Conservation (phyloP, 2,888 invertebrate genomes). For the Biston stratarius region DNA sequence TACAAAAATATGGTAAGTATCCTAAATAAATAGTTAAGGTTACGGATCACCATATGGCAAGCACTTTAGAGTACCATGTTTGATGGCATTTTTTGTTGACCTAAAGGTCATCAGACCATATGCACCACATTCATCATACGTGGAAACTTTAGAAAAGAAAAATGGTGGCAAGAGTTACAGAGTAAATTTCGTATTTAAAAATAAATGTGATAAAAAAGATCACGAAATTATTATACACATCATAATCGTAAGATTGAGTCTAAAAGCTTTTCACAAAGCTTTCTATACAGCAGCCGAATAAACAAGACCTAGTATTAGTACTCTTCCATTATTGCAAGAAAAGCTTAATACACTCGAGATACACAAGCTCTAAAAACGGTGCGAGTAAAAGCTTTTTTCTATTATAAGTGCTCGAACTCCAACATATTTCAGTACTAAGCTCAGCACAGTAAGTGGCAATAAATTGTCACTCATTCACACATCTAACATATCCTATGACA, state of each 20-base stretch:
- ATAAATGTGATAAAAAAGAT: background rate
- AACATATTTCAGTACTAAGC: conserved; percentile 5
- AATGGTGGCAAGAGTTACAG: too few relatives aligned
- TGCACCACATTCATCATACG: too few relatives aligned
- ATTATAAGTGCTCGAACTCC: conserved; percentile 1
- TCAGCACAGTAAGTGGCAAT: conserved; percentile 1
- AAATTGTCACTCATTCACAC: conserved; percentile 17
- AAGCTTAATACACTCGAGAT: conserved; percentile 8
- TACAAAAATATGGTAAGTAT: too few relatives aligned
- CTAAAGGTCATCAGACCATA: too few relatives aligned
- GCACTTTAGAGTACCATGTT: too few relatives aligned
- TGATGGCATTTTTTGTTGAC: too few relatives aligned
- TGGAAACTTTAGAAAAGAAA: too few relatives aligned
- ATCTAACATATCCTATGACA: background rate
- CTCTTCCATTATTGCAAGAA: conserved; percentile 4
- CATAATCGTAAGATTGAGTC: background rate
- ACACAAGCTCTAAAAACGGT: conserved; percentile 3
- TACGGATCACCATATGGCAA: too few relatives aligned
- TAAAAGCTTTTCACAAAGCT: conserved; percentile 10
- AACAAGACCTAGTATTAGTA: conserved; percentile 2
- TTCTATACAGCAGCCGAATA: conserved; percentile 9
- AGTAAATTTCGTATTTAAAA: too few relatives aligned
- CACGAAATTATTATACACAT: background rate
- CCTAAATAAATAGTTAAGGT: too few relatives aligned
- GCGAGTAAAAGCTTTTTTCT: conserved; percentile 15